Percentiles rank a stretch among this genome's conserved stretches.
These are phyloP conservation scores for Hippoglossus hippoglossus DNA, from an alignment of 2,797 vertebrate species.

Conservation along the genomic window DNA sequence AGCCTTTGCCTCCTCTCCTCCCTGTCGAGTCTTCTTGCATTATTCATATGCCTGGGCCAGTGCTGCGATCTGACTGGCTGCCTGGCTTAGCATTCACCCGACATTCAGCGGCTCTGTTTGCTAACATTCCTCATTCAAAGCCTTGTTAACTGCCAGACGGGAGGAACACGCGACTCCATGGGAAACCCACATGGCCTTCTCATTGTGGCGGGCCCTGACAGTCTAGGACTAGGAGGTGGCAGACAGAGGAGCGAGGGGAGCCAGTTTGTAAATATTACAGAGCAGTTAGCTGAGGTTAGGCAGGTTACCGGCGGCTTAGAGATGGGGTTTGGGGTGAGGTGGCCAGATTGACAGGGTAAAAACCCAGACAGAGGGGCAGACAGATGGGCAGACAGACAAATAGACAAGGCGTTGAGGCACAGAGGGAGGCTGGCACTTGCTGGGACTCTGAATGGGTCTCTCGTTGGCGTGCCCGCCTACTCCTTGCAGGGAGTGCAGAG, in stretches of 20 bases:
- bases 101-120: conserved; percentile 96
- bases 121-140: conserved; percentile 97
- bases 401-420: conserved; percentile 63
- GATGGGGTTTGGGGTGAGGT: conserved; percentile 34
- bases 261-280: conserved; percentile 66
- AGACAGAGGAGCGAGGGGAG: conserved; percentile 68
- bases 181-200: conserved; percentile 89
- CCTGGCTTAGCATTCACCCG: conserved; percentile 93
- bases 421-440: conserved; percentile 73
- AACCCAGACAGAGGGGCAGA: conserved; percentile 56
- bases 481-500: conserved; percentile 76
- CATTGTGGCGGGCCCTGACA: conserved; percentile 88
- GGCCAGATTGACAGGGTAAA: conserved; percentile 52
- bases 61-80: conserved; percentile 89
- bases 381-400: conserved; percentile 56
- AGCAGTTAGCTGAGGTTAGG: conserved; percentile 77
- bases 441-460: conserved; percentile 73
- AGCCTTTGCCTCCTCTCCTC: conserved; percentile 64
- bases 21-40: conserved; percentile 87
- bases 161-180: conserved; percentile 88
- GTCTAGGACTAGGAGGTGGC: conserved; percentile 78
- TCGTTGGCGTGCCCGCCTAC: conserved; percentile 73
- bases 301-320: conserved; percentile 66
- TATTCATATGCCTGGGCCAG: conserved; percentile 92
- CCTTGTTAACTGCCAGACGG: conserved; percentile 94